Conservation (phyloP, 2,888 invertebrate species). For the Malachius bipustulatus region DNA sequence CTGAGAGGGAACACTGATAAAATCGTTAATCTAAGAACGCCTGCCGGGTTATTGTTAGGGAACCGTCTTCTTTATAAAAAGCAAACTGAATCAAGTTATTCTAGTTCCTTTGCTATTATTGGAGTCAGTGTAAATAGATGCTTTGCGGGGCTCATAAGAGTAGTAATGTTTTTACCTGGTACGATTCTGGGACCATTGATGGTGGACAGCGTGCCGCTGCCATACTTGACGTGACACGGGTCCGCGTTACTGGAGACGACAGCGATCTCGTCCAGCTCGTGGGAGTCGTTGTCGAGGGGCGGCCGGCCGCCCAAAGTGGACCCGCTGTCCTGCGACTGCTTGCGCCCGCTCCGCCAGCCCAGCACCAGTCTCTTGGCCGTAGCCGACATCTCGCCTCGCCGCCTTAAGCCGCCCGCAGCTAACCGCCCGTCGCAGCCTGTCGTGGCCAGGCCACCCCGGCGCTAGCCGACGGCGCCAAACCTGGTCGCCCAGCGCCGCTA, state of each 20-base stretch:
- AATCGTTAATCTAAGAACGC: too few species aligned
- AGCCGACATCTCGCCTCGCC: constrained; percentile 40
- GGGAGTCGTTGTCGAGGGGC: constrained; percentile 29
- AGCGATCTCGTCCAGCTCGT: constrained; percentile 57
- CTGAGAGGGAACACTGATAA: too few species aligned
- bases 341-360: constrained; percentile 48
- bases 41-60: too few species aligned
- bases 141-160: too few species aligned
- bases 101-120: too few species aligned
- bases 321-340: constrained; percentile 44
- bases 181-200: constrained; percentile 49
- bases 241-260: constrained; percentile 48
- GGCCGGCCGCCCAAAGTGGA: constrained; percentile 24
- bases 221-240: constrained; percentile 44
- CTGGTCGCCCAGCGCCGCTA: too few species aligned
- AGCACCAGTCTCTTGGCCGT: constrained; percentile 51
- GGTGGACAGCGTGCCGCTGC: constrained; percentile 43
- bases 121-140: too few species aligned
- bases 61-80: too few species aligned
- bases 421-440: background rate
- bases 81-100: too few species aligned
- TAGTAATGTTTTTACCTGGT: constrained; percentile 46
- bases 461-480: background rate
- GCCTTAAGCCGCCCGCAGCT: background rate
- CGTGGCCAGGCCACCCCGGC: background rate